phyloP scores from a whole-genome alignment of 2,888 invertebrate genomes.

The Drosophila macrospina region DNA sequence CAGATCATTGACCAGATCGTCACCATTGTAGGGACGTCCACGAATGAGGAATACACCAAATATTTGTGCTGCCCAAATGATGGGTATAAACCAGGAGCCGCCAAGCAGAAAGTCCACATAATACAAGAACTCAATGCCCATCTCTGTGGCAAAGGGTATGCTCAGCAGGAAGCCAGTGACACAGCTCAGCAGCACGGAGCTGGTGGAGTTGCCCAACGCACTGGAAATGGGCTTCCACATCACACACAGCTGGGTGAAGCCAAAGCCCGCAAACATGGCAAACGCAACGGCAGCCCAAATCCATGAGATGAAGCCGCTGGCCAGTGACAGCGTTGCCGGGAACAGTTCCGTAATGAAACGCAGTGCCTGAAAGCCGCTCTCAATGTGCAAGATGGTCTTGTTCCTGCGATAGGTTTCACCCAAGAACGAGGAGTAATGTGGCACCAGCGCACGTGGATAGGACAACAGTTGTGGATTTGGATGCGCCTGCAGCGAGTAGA shows the following conservation, averaged over 20 bases:
- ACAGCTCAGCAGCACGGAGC: slow-evolving; percentile 91
- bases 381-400: slow-evolving; percentile 82
- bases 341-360: slow-evolving; percentile 95
- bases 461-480: slow-evolving; percentile 87
- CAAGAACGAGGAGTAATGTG: slow-evolving; percentile 84
- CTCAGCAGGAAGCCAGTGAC: slow-evolving; percentile 93
- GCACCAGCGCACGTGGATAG: slow-evolving; percentile 84
- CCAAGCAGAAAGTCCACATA: slow-evolving; percentile 94
- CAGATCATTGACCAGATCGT: slow-evolving; percentile 84
- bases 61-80: slow-evolving; percentile 91
- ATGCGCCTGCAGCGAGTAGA: slow-evolving; percentile 88
- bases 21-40: slow-evolving; percentile 93
- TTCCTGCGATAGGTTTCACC: slow-evolving; percentile 83
- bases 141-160: slow-evolving; percentile 94
- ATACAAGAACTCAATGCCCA: slow-evolving; percentile 93
- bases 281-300: slow-evolving; percentile 96
- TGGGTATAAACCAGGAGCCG: slow-evolving; percentile 94
- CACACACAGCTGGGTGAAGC: slow-evolving; percentile 94
- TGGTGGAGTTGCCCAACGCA: slow-evolving; percentile 91
- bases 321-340: slow-evolving; percentile 92
- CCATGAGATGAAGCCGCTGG: slow-evolving; percentile 91
- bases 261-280: slow-evolving; percentile 93
- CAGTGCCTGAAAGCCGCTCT: slow-evolving; percentile 93
- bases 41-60: slow-evolving; percentile 94
- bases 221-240: slow-evolving; percentile 97